phyloP scores from a whole-genome alignment of 2,797 vertebrate genomes.

The Telmatherina bonti region DNA sequence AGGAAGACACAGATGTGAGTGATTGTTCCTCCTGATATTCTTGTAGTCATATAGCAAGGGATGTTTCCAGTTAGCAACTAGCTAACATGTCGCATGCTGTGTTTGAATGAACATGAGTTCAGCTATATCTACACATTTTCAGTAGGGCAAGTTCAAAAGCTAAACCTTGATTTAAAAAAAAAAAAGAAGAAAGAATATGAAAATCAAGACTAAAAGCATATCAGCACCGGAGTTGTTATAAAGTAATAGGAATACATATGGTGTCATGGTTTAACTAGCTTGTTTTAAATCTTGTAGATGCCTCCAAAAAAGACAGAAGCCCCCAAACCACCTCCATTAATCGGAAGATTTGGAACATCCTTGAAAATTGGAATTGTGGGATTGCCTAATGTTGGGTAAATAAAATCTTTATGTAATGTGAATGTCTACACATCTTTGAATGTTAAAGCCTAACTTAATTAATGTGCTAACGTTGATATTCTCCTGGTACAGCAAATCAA shows the following conservation, averaged over 20 bases:
- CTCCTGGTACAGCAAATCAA: constrained; percentile 89
- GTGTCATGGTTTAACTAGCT: constrained; percentile 17
- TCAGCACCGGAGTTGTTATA: not conserved
- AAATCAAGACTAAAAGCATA: not conserved
- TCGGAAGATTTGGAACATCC: constrained; percentile 96
- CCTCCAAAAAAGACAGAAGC: constrained; percentile 95
- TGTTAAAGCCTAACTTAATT: not conserved
- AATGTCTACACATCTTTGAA: not conserved
- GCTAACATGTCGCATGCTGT: constrained; percentile 69
- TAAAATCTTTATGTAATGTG: constrained; percentile 18
- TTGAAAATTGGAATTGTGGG: constrained; percentile 98
- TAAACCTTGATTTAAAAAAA: too few relatives aligned
- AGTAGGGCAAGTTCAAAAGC: constrained; percentile 6
- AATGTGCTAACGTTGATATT: not conserved
- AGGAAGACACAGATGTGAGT: not conserved
- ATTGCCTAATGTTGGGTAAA: constrained; percentile 97
- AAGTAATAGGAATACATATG: not conserved
- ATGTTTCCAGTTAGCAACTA: constrained; percentile 35
- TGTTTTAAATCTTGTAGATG: constrained; percentile 86
- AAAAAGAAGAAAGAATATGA: too few relatives aligned
- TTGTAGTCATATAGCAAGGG: constrained; percentile 14
- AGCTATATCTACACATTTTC: constrained; percentile 48
- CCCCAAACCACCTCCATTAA: constrained; percentile 89
- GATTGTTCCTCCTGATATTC: not conserved
- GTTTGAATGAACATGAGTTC: constrained; percentile 66